Evolutionary conservation across 92 coral and sea anemone genomes (phyloP).

Genomic region (Porites evermanni): DNA sequence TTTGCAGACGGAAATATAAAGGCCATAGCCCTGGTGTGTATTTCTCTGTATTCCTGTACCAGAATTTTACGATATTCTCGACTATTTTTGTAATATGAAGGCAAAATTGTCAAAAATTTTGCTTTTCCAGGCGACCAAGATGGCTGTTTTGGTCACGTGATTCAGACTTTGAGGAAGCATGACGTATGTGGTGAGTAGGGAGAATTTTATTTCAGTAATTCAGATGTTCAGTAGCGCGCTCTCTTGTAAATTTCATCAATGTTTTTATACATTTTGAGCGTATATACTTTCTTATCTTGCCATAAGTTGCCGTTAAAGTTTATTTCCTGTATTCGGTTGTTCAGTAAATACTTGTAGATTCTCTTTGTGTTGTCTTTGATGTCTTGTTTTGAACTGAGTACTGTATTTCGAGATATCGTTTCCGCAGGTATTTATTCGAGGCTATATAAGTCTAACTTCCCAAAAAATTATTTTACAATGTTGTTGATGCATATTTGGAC

Average conservation of each 20-base stretch:
- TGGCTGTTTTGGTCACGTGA: constrained; percentile 92
- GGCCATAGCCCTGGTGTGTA: constrained; percentile 49
- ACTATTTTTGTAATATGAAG: constrained; percentile 32
- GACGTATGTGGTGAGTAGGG: constrained; percentile 75
- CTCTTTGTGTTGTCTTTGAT: background rate
- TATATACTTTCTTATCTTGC: background rate
- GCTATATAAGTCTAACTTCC: background rate
- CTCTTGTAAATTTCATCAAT: background rate
- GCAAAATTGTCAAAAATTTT: constrained; percentile 59
- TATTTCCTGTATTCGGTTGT: background rate
- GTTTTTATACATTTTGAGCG: background rate
- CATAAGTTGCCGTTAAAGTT: background rate
- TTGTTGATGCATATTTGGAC: background rate
- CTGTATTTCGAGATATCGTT: background rate
- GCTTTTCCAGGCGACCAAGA: constrained; percentile 70
- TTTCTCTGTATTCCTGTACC: constrained; percentile 30
- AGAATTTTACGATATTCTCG: constrained; percentile 23
- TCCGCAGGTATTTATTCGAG: background rate
- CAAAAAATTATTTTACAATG: background rate
- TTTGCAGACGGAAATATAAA: constrained; percentile 15
- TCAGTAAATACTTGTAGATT: background rate
- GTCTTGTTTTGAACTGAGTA: background rate
- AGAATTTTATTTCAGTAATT: constrained; percentile 56
- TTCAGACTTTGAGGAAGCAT: constrained; percentile 4
- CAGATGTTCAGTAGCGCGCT: background rate